Base-by-base conservation (phyloP, 2,797 vertebrate species). In the Phataginus tricuspis region DNA sequence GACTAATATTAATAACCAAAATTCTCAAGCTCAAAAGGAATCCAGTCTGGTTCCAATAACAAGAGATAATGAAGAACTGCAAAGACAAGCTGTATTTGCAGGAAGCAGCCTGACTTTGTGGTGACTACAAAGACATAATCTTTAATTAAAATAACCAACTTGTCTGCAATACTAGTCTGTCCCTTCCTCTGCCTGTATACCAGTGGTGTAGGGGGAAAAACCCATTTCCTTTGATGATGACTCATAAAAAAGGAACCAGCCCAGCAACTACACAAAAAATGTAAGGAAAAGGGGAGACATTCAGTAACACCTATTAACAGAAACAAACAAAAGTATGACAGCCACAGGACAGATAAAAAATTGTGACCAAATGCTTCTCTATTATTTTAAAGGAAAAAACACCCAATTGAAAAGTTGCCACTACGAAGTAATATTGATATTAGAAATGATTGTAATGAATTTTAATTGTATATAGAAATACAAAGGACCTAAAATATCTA, bases 191-290 rank as follows among this genome's bases (percentile, higher is more conserved):
- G 69, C 49, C 27, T 4, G 4, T 84, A 80, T 77, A 29, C 29
- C 7, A 55, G 19, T 3, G 86, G 31, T 42, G 34, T 88, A 27
- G 10, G 34, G 19, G 19, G 45, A 49, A 90, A 94, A 86, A 25
- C 16, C 13, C 42, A 42, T 31, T 42, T 72, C 39, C 74, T 61
- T 59, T 66, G 29, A 10, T 7, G 42, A 68, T 42, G 45, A 91
- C 45, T 86, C 91, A 82, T n/a, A 80, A 71, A 64, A 64, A 94
- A 85, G 34, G 14, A 80, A 89, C n/a, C 49, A 90, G 69, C 16
- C 53, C 7, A 45, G 45, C 29, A 77, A 51, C 15, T 71, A 53
- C 0, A 19, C 61, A 69, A 68, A 85, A 45, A 25, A 29, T 19
- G 18, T 34, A 85, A 61, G 34, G 19, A 57, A 77, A 45, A 59